Base-by-base conservation (phyloP, 2,888 invertebrate genomes). In the Apocheima hispidaria region DNA sequence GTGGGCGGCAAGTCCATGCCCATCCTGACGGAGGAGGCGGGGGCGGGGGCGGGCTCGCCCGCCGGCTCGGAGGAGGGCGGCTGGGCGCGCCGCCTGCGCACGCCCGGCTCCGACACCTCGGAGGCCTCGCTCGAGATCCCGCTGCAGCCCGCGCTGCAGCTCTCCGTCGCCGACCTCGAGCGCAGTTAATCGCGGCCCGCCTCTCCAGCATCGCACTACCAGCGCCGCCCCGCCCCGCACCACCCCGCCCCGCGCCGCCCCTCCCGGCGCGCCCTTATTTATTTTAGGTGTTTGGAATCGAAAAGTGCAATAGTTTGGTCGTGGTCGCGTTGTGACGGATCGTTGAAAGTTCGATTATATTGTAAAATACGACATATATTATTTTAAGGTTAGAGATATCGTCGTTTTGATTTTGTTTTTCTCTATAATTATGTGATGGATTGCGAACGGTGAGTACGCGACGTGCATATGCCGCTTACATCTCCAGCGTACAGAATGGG, bases 91-190 rank as follows among this genome's bases (percentile, higher is more conserved):
- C 49, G 21, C 23, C 48, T 33, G 20, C 43, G 43, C 18, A 86
- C 90, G 50, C 88, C 90, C 16, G 79, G 79, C 65, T 88, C 89
- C 1, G 90, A 88, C 71, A 81, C 83, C 2, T 88, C 91, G 0
- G 89, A 89, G 59, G 77, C 83, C 12, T 90, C 92, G 1, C 81
- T 82, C 2, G 93, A 92, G 71, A 89, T 90, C 57, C 89, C 91
- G 3, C 71, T 91, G 44, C 92, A 91, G 72, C 91, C 91, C 12
- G 67, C 78, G 36, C 82, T 91, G 65, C 88, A 88, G 65, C 78
- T 92, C 53, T 85, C 89, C 35, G 84, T 82, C 18, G 81, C 71
- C 49, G 88, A 90, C 55, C 72, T 89, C 52, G 71, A 81, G 46
- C 81, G 79, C 75, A 84, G 86, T 66, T 90, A 88, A 69, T 50